Evolutionary conservation across 2,113 vertebrate species (phyloP).

Genomic region (Cryptotis parvus): DNA sequence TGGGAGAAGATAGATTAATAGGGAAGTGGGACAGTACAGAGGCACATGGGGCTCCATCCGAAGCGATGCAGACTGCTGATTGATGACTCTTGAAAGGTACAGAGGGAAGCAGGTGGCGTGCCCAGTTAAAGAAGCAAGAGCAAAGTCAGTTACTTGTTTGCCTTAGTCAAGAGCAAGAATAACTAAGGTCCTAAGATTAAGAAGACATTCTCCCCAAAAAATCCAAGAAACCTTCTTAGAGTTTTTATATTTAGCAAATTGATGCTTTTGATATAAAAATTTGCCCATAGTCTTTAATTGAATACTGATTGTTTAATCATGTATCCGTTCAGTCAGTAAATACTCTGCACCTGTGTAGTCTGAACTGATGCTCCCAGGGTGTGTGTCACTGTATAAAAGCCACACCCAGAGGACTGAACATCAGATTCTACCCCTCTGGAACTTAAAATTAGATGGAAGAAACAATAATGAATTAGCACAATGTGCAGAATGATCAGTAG

Average conservation of each 20-base stretch:
- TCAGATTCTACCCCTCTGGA: neutral
- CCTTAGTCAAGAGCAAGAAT: neutral
- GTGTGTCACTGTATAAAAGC: neutral
- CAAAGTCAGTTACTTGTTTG: neutral
- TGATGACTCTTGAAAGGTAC: constrained; percentile 8
- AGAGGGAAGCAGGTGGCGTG: neutral
- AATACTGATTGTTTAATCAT: neutral
- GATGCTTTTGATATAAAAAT: constrained; percentile 43
- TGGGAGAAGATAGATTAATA: neutral
- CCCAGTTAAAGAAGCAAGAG: neutral
- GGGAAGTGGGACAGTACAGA: neutral
- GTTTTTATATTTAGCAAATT: constrained; percentile 48
- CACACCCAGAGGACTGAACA: neutral
- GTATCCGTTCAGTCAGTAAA: constrained; percentile 13
- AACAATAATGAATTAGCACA: neutral
- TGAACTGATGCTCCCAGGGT: neutral
- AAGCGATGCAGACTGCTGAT: neutral
- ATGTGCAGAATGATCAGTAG: neutral
- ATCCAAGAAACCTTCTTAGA: neutral
- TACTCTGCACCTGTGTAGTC: neutral
- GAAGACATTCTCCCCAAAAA: neutral
- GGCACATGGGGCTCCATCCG: neutral
- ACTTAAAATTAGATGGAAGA: neutral
- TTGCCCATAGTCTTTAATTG: constrained; percentile 12
- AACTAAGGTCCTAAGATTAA: neutral